phyloP scores from a whole-genome alignment of 2,888 invertebrate species.

The Eupsilia transversa region DNA sequence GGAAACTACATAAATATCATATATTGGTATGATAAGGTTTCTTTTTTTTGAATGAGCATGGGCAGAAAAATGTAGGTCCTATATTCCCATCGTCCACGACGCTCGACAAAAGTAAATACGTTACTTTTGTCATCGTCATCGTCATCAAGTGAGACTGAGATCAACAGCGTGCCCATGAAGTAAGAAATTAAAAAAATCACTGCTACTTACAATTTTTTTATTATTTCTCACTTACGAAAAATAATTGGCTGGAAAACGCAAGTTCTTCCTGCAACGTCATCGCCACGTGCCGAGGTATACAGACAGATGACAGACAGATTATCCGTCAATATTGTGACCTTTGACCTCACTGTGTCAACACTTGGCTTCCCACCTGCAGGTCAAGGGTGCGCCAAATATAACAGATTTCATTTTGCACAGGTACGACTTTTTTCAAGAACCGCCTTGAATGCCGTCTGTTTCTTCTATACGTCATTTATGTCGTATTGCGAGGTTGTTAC shows the following conservation, averaged over 20 bases:
- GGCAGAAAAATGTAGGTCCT: too few species aligned
- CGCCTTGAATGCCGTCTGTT: neutral
- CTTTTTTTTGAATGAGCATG: neutral
- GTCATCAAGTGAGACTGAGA: neutral
- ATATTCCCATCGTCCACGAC: neutral
- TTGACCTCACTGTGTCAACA: conserved; percentile 3
- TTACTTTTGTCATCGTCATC: too few species aligned
- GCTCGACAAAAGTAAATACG: too few species aligned
- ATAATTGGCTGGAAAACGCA: neutral
- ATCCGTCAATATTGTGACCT: neutral
- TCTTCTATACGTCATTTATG: neutral
- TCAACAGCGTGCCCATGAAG: neutral
- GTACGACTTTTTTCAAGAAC: neutral
- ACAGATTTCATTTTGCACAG: conserved; percentile 10
- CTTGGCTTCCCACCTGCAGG: conserved; percentile 19
- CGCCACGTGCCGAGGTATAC: neutral
- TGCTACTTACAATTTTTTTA: neutral
- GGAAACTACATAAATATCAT: neutral
- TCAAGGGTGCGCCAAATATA: conserved; percentile 10
- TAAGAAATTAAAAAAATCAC: neutral
- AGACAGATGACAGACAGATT: conserved; percentile 10
- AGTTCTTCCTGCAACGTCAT: neutral
- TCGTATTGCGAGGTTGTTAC: neutral
- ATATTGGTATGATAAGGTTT: neutral
- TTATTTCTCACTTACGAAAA: neutral